A percentile compares a stretch with the other conserved stretches of the same genome.
Conservation (phyloP, 2,888 invertebrate genomes). For the Hemithea aestivaria region DNA sequence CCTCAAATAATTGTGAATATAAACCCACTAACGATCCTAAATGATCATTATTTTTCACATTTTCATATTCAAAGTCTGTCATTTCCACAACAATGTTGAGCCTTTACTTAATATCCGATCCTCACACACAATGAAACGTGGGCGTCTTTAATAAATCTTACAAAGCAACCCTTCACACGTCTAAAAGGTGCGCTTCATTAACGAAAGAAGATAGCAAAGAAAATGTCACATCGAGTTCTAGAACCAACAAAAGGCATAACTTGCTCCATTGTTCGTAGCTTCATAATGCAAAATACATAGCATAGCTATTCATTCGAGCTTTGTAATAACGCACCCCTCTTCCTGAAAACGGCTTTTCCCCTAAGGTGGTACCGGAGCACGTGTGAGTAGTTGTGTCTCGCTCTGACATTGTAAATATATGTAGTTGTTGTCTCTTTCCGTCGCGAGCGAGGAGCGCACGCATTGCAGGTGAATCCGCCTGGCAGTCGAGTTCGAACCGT, state of each 20-base stretch:
- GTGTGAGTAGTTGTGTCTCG: conserved; percentile 53
- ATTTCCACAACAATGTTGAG: too few species aligned
- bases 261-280: conserved; percentile 52
- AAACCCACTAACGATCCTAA: too few species aligned
- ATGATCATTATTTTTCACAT: too few species aligned
- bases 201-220: conserved; percentile 38
- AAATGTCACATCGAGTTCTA: conserved; percentile 49
- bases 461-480: conserved; percentile 67
- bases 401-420: conserved; percentile 27
- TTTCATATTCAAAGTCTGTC: too few species aligned
- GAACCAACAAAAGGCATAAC: conserved; percentile 56
- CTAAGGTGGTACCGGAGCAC: conserved; percentile 56
- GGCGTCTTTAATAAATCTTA: conserved; percentile 11
- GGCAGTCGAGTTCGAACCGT: conserved; percentile 56
- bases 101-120: too few species aligned
- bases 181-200: conserved; percentile 42
- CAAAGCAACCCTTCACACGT: conserved; percentile 21
- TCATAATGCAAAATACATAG: conserved; percentile 60
- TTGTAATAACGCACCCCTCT: conserved; percentile 63
- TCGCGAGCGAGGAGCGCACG: conserved; percentile 67
- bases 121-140: background rate
- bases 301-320: conserved; percentile 64
- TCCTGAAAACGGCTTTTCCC: conserved; percentile 65
- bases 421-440: conserved; percentile 39
- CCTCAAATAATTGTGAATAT: too few species aligned